Evolutionary conservation across 2,888 invertebrate species (phyloP).

Genomic region (Thysanoteuthis rhombus): DNA sequence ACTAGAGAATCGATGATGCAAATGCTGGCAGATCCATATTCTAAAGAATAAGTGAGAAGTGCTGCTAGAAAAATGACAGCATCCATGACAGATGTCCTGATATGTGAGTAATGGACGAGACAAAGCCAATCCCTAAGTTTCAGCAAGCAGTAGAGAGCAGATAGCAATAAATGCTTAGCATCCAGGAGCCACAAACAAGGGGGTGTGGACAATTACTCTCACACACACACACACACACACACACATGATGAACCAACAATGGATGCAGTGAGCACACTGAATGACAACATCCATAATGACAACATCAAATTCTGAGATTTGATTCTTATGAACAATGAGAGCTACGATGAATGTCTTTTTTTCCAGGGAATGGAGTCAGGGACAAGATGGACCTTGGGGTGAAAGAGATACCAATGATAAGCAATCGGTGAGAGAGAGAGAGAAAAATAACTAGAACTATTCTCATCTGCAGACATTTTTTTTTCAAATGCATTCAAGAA

Average conservation of each 20-base stretch:
- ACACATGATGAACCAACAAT: neutral
- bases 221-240: neutral
- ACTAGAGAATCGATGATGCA: neutral
- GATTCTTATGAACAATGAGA: neutral
- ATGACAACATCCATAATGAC: neutral
- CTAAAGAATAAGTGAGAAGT: neutral
- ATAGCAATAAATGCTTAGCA: neutral
- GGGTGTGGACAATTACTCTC: neutral
- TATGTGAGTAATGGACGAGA: neutral
- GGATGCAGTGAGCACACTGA: neutral
- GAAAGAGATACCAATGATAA: neutral
- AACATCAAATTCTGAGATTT: neutral
- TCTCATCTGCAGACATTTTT: no score
- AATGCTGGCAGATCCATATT: neutral
- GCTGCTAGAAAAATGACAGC: neutral
- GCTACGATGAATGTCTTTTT: neutral
- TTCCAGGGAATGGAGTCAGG: neutral
- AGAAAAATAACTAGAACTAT: neutral
- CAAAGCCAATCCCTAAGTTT: slow-evolving; percentile 12
- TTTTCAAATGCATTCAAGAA: no score
- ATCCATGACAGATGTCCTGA: neutral
- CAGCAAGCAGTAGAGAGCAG: neutral
- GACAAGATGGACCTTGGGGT: neutral
- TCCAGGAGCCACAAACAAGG: neutral
- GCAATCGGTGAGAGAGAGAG: neutral